phyloP scores from a whole-genome alignment of 2,888 invertebrate genomes.

The Platypus cylindrus region DNA sequence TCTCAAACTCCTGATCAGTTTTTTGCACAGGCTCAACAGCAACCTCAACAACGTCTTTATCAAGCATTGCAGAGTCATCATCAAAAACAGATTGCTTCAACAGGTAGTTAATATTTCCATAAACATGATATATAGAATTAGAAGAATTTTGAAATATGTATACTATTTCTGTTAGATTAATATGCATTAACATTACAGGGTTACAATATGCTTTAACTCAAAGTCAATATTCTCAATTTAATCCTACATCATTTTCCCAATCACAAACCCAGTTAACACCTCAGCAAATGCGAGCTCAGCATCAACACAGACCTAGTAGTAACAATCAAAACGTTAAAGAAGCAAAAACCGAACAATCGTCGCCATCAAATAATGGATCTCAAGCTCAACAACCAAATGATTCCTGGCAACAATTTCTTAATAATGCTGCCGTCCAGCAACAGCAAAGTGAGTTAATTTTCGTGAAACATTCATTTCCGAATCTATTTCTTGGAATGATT shows the following conservation, averaged over 20 bases:
- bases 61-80: conserved; percentile 12
- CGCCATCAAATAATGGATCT: background rate
- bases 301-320: conserved; percentile 28
- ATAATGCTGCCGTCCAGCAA: conserved; percentile 21
- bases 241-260: conserved; percentile 17
- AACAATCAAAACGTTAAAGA: conserved; percentile 25
- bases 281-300: conserved; percentile 25
- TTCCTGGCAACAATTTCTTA: conserved; percentile 27
- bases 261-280: conserved; percentile 19
- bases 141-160: background rate
- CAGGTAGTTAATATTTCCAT: background rate
- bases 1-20: conserved; percentile 32
- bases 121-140: background rate
- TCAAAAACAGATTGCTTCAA: conserved; percentile 11
- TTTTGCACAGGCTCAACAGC: conserved; percentile 26
- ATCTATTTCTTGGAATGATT: no score
- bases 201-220: conserved; percentile 11
- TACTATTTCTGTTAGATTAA: background rate
- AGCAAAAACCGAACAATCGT: background rate
- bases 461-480: background rate
- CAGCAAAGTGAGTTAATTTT: conserved; percentile 4
- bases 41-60: conserved; percentile 16
- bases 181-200: conserved; percentile 3
- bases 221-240: conserved; percentile 4
- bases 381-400: conserved; percentile 18